Percentiles rank a stretch among this genome's conserved stretches.
Evolutionary conservation across 2,113 vertebrate genomes (phyloP).

Genomic region (Tympanuchus pallidicinctus): DNA sequence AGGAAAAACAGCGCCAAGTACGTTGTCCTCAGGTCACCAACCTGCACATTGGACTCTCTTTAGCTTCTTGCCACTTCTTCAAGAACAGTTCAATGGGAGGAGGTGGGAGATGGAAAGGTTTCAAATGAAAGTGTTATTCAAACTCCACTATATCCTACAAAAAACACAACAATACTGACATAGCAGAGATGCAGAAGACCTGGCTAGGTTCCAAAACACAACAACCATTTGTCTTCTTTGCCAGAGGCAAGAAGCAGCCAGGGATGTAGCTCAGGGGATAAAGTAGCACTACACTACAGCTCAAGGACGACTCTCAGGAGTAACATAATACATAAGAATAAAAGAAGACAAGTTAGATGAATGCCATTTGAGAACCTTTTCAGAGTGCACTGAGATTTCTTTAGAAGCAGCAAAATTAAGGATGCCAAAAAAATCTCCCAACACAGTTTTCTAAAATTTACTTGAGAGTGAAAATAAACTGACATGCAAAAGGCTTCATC

Average conservation of each 20-base stretch:
- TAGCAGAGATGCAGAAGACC: slow-evolving; percentile 7
- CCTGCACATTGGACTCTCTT: neutral
- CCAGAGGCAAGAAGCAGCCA: slow-evolving; percentile 59
- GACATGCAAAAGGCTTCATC: neutral
- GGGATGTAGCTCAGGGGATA: neutral
- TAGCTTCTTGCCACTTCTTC: neutral
- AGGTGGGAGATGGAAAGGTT: neutral
- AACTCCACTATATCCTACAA: slow-evolving; percentile 24
- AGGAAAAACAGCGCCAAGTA: neutral
- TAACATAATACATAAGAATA: neutral
- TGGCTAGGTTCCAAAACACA: slow-evolving; percentile 28
- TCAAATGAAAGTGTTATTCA: slow-evolving; percentile 26
- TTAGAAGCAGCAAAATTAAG: slow-evolving; percentile 4
- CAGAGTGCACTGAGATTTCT: neutral
- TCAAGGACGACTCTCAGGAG: slow-evolving; percentile 33
- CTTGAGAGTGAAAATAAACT: neutral
- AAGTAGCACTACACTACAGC: neutral
- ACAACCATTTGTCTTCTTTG: slow-evolving; percentile 49
- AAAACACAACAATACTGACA: slow-evolving; percentile 45
- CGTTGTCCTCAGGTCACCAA: neutral
- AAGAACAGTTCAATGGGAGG: neutral
- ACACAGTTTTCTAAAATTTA: neutral
- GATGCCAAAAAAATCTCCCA: neutral
- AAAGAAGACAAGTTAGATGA: slow-evolving; percentile 39
- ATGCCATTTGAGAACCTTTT: slow-evolving; percentile 10